phyloP scores from a whole-genome alignment of 2,888 invertebrate species.

The Resseliella maxima region DNA sequence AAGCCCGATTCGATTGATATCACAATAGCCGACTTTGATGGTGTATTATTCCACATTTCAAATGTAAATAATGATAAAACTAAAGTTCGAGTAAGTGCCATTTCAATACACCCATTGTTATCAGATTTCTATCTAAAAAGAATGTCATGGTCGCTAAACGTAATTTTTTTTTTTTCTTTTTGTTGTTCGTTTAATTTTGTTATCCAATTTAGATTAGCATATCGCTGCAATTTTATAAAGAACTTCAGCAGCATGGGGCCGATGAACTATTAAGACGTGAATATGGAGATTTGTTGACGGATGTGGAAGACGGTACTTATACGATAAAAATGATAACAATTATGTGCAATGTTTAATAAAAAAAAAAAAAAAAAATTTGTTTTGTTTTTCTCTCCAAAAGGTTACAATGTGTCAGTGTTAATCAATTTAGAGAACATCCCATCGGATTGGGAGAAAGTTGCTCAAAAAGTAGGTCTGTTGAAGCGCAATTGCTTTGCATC shows the following conservation, averaged over 20 bases:
- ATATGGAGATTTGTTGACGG: slow-evolving; percentile 85
- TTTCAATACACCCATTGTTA: not conserved
- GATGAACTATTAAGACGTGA: slow-evolving; percentile 94
- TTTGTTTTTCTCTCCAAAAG: slow-evolving; percentile 67
- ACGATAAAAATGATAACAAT: not conserved
- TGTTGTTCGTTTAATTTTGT: slow-evolving; percentile 59
- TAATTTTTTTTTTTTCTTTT: slow-evolving; percentile 33
- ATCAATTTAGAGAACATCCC: slow-evolving; percentile 94
- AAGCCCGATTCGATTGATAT: slow-evolving; percentile 97
- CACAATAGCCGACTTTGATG: slow-evolving; percentile 97
- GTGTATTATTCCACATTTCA: slow-evolving; percentile 97
- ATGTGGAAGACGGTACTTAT: slow-evolving; percentile 90
- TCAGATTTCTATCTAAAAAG: not conserved
- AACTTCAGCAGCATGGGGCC: slow-evolving; percentile 97
- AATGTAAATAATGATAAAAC: slow-evolving; percentile 96
- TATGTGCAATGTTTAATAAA: not conserved
- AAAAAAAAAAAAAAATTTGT: slow-evolving; percentile 20
- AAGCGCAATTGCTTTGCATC: slow-evolving; percentile 99
- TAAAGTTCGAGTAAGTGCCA: slow-evolving; percentile 89
- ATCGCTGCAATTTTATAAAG: slow-evolving; percentile 97
- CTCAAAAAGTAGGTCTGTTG: slow-evolving; percentile 91
- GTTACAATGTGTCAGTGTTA: slow-evolving; percentile 93
- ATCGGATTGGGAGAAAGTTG: slow-evolving; percentile 86
- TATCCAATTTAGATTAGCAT: slow-evolving; percentile 89
- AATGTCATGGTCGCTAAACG: not conserved